Base-by-base conservation (phyloP, 2,888 invertebrate genomes). In the Gymnosoma rotundatum region DNA sequence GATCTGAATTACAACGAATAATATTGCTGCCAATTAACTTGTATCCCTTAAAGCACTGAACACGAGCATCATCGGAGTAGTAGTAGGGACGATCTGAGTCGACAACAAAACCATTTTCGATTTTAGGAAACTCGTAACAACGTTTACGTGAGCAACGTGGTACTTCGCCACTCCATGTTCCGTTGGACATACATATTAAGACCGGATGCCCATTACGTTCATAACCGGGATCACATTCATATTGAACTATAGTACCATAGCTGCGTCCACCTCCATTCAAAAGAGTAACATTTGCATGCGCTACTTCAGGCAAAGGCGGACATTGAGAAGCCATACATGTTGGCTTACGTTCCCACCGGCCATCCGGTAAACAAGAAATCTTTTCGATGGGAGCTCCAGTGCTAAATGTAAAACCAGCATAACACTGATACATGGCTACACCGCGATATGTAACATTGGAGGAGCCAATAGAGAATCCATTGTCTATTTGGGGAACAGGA, bases 401-500 rank as follows among this genome's bases (percentile, higher is more conserved):
- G 7, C 97, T 95, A 90, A 99, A 98, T 69, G 97, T 97, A 90
- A 98, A 98, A 58, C 98, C 98, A 73, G 98, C 98, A 91, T 99
- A 98, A 91, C 98, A 99, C 90, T 98, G 98, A 91, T 98, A 99
- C 91, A 97, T 98, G 75, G 98, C 98, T 87, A 97, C 94, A 48
- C 98, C 98, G 85, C 95, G 94, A 90, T 97, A 99, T 0, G 98
- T 98, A 9, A 99, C 98, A 92, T 98, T 98, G 5, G 98, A 96
- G 0, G 98, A 98, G 64, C 97, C 97, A 90, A 98, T 98, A 3
- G 98, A 98, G 92, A 98, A 98, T 64, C 98, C 98, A 91, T 98
- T 99, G 90, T 98, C 97, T 86, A 99, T 99, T 94, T 99, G 99
- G 75, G 98, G 98, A 64, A 99, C 98, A 32, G 98, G 98, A 75